Base-by-base conservation (phyloP, 2,888 invertebrate genomes). In the Leptinotarsa tumamoca region DNA sequence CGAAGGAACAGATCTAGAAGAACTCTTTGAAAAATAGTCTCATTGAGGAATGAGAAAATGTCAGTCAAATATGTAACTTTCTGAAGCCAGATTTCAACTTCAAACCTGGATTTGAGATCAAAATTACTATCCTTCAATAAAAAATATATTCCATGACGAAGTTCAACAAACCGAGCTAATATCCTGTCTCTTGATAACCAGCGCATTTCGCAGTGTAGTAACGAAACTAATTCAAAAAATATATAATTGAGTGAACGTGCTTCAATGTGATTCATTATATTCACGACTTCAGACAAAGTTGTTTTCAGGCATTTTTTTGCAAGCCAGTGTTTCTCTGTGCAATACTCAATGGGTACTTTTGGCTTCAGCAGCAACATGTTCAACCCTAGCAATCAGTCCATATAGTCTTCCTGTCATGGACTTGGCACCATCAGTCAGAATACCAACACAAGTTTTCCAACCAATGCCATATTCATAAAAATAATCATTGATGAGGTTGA, bases 331-430 rank as follows among this genome's bases (percentile, higher is more conserved):
- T 27, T 27, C 27, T 27, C 43, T 33, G 15, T 70, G 56, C 14
- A 56, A 23, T 14, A 43, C 70, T 14, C 58, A 70, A 43, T 70
- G 70, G 7, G 43, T 56, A 70, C 27, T 56, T 56, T 23, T 18
- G 52, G 43, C 54, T 27, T 58, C 43, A 33, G 56, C 33, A 69
- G 54, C 56, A 33, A 56, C 13, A 49, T 69, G 5, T 56, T 70
- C 33, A n/a, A 56, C n/a, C 56, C 58, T 70, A n/a, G 70, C 49
- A 18, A 15, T 49, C 10, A 58, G 13, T 17, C 70, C 43, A 21
- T 0, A 56, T 13, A 56, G n/a, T n/a, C 58, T 56, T 58, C 56
- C 33, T 33, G 56, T 27, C 27, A 58, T 70, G 56, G 70, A 49
- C 33, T 70, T 70, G 33, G 58, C 58, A 13, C 58, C 33, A 18